Conservation (phyloP, 2,113 vertebrate genomes). For the Scomber colias region DNA sequence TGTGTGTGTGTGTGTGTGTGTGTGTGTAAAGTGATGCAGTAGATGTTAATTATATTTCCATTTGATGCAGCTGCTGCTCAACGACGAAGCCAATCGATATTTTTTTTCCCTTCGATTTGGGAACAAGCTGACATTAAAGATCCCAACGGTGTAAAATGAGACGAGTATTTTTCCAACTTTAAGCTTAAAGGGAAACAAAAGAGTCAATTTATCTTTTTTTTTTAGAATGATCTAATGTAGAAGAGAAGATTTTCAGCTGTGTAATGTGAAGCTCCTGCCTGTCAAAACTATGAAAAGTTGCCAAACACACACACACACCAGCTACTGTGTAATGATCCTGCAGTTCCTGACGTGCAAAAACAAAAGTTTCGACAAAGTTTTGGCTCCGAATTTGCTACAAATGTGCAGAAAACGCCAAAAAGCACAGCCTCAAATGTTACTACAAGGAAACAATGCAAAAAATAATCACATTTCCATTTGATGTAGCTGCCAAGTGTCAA, state of each 20-base stretch:
- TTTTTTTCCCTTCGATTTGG: not conserved
- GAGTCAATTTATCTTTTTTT: not conserved
- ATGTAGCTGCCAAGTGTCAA: no score
- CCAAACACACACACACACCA: not conserved
- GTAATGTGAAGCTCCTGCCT: not conserved
- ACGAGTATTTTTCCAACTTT: no score
- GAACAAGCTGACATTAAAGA: no score
- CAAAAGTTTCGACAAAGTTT: not conserved
- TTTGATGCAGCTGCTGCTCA: not conserved
- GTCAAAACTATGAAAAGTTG: not conserved
- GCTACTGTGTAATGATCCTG: conserved; percentile 4
- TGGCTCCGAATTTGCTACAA: not conserved
- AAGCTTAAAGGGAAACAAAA: not conserved
- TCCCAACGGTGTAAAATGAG: no score
- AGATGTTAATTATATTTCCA: not conserved
- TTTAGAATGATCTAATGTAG: not conserved
- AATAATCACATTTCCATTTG: not conserved
- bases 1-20: not conserved
- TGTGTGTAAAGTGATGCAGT: not conserved
- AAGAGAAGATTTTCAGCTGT: no score
- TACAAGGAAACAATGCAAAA: no score
- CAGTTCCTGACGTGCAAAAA: not conserved
- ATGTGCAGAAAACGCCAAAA: not conserved
- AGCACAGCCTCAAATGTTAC: no score
- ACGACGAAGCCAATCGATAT: no score